These are phyloP conservation scores for Dinothrombium tinctorium DNA, from an alignment of 1,140 invertebrate species.

Conservation along the genomic window DNA sequence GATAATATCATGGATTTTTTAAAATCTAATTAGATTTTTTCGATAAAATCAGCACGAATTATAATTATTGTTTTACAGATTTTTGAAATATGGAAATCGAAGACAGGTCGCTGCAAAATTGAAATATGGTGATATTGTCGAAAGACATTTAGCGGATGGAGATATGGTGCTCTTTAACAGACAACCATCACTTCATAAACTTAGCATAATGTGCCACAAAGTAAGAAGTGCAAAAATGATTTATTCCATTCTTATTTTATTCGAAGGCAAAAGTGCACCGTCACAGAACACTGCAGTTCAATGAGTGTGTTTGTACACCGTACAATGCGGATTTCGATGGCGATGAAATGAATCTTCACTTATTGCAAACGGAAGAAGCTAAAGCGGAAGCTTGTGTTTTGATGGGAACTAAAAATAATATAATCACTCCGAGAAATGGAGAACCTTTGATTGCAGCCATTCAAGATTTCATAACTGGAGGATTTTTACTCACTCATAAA, in stretches of 20 bases:
- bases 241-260: constrained; percentile 1
- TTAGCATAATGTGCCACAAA: constrained; percentile 91
- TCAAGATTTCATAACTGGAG: constrained; percentile 88
- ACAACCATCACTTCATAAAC: constrained; percentile 91
- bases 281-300: constrained; percentile 41
- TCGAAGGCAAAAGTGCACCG: constrained; percentile 29
- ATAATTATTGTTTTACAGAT: constrained; percentile 21
- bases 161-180: constrained; percentile 96
- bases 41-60: no score
- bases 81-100: constrained; percentile 69
- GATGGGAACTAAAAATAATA: constrained; percentile 91
- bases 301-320: constrained; percentile 94
- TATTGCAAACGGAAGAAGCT: constrained; percentile 94
- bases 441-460: constrained; percentile 92
- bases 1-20: no score
- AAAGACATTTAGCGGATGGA: constrained; percentile 72
- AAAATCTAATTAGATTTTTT: no score
- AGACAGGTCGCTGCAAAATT: constrained; percentile 63
- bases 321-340: constrained; percentile 99
- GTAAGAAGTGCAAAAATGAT: constrained; percentile 17
- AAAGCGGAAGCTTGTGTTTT: constrained; percentile 80
- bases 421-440: constrained; percentile 90
- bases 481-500: constrained; percentile 78
- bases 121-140: constrained; percentile 72
- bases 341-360: constrained; percentile 98